Base-by-base conservation (phyloP, 2,888 invertebrate genomes). In the Rhopalosiphum nymphaeae region DNA sequence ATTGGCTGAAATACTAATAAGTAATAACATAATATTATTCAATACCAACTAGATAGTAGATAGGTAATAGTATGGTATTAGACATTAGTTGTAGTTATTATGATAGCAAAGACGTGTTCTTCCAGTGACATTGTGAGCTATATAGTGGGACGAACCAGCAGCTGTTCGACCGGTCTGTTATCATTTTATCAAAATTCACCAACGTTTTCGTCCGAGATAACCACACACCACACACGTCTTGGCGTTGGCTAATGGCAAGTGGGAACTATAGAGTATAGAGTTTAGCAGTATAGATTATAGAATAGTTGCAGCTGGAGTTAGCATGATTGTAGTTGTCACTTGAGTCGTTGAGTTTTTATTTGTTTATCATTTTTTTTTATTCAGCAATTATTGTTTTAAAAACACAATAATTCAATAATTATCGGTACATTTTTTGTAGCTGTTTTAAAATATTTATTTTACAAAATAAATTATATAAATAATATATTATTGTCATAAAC, bases 101-200 rank as follows among this genome's bases (percentile, higher is more conserved):
- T 21, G 53, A 53, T 21, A 4, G 4, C 53, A 21, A 29, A 29
- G 4, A 53, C 7, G 36, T 5, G 57, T 9, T 29, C 29, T 90
- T 67, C 90, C 67, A 90, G 67, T 90, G 67, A 90, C 90, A 29
- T 90, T 90, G 61, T 7, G 78, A 78, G 78, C 78, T 3, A 5
- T 7, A 46, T 5, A 11, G n/a, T 16, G 61, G 7, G 10, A 56
- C 4, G 16, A 44, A n/a, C 21, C 26, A 42, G 42, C 42, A 25
- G 91, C 57, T 91, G 91, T 86, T 91, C 86, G 25, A 86, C 85
- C 86, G 91, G 86, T 46, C 44, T 46, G 86, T 86, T 86, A 91
- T 91, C 91, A 91, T 46, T 57, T 86, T 86, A 91, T 91, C 91
- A 91, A 36, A 46, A 36, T 78, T n/a, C 3, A 86, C 36, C 0